Evolutionary conservation across 2,797 vertebrate genomes (phyloP).

Genomic region (Syngnathus acus): DNA sequence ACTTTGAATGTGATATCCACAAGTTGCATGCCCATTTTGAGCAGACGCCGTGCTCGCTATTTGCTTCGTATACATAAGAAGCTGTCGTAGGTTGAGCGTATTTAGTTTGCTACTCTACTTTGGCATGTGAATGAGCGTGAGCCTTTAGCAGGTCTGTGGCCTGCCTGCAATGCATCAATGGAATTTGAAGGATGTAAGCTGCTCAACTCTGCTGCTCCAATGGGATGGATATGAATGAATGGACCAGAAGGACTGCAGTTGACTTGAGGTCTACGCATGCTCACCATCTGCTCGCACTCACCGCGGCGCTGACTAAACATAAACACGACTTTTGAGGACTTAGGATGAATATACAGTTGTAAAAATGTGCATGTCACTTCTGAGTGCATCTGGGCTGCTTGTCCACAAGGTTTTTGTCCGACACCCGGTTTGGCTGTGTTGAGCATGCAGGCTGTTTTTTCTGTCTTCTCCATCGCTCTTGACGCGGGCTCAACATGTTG

Average conservation of each 20-base stretch:
- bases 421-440: slow-evolving; percentile 27
- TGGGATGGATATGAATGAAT: slow-evolving; percentile 11
- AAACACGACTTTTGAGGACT: slow-evolving; percentile 18
- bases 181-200: slow-evolving; percentile 7
- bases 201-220: slow-evolving; percentile 3
- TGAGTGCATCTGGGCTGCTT: slow-evolving; percentile 22
- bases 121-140: slow-evolving; percentile 11
- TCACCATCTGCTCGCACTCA: slow-evolving; percentile 29
- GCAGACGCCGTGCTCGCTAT: slow-evolving; percentile 24
- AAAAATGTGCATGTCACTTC: slow-evolving; percentile 35
- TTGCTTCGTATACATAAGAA: slow-evolving; percentile 23
- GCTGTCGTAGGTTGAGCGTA: slow-evolving; percentile 1
- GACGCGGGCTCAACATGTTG: slow-evolving; percentile 43
- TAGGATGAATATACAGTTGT: slow-evolving; percentile 2
- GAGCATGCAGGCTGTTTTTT: slow-evolving; percentile 45
- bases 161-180: slow-evolving; percentile 2
- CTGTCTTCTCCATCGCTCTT: slow-evolving; percentile 38
- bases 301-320: slow-evolving; percentile 20
- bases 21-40: slow-evolving; percentile 49
- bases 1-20: slow-evolving; percentile 33
- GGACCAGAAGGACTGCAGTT: not conserved
- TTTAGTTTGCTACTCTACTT: slow-evolving; percentile 9
- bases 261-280: slow-evolving; percentile 45
- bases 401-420: slow-evolving; percentile 22
- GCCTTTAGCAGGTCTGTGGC: not conserved